Conservation (phyloP, 2,888 invertebrate species). For the Caenorhabditis afra region DNA sequence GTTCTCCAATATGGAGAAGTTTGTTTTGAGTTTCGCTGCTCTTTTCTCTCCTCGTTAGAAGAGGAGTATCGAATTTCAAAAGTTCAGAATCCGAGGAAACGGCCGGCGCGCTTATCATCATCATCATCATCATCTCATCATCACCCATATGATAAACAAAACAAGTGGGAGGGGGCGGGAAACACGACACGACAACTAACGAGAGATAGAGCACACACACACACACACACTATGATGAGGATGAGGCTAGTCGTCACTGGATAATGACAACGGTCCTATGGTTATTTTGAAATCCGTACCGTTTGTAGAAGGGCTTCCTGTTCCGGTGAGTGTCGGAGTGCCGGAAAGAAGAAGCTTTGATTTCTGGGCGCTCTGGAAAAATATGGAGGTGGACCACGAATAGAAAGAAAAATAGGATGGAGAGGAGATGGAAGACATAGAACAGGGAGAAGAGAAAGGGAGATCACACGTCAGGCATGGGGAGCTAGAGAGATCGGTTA, state of each 20-base stretch:
- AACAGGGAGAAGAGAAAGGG: neutral
- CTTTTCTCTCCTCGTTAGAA: neutral
- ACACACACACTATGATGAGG: neutral
- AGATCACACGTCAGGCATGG: neutral
- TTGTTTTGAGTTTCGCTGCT: neutral
- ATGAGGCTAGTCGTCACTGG: neutral
- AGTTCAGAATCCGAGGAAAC: slow-evolving; percentile 48
- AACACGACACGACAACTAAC: slow-evolving; percentile 17
- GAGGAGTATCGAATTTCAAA: slow-evolving; percentile 11
- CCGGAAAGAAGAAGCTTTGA: slow-evolving; percentile 9
- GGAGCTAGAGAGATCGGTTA: too few species aligned
- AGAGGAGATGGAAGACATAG: neutral
- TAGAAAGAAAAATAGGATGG: slow-evolving; percentile 7
- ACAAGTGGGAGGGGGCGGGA: neutral
- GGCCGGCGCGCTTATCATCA: slow-evolving; percentile 40
- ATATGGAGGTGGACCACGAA: slow-evolving; percentile 13
- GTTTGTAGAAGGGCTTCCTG: slow-evolving; percentile 24
- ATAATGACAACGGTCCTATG: slow-evolving; percentile 29
- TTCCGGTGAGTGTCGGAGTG: slow-evolving; percentile 11
- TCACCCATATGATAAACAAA: neutral
- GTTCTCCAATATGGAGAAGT: neutral
- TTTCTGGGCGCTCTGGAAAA: slow-evolving; percentile 54
- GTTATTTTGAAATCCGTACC: slow-evolving; percentile 60
- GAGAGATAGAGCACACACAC: neutral
- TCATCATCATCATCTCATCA: slow-evolving; percentile 15